Conservation (phyloP, 1,140 invertebrate genomes). For the Drosophila pseudoobscura region DNA sequence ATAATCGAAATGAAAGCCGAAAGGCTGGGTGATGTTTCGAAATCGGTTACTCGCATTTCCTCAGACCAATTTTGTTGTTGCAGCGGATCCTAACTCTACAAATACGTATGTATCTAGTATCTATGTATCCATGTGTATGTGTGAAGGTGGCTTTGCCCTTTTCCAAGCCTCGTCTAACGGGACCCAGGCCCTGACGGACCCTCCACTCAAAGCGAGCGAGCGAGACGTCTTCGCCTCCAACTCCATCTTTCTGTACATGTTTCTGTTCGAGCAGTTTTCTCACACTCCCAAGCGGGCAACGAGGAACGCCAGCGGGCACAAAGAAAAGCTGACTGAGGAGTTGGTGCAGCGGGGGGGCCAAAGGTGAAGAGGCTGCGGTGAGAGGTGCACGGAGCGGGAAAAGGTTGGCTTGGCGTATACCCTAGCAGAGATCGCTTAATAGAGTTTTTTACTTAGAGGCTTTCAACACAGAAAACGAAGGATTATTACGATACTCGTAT, state of each 20-base stretch:
- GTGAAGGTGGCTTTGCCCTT: slow-evolving; percentile 17
- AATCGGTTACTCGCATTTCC: slow-evolving; percentile 43
- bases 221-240: slow-evolving; percentile 4
- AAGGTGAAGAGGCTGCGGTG: slow-evolving; percentile 1
- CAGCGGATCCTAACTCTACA: slow-evolving; percentile 26
- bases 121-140: slow-evolving; percentile 1
- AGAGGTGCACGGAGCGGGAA: slow-evolving; percentile 5
- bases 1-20: slow-evolving; percentile 50
- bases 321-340: slow-evolving; percentile 50
- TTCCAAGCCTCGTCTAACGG: slow-evolving; percentile 38
- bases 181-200: slow-evolving; percentile 33
- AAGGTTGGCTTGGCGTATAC: slow-evolving; percentile 17
- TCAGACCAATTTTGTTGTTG: not conserved
- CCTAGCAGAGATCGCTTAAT: not conserved
- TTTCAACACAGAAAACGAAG: too few relatives aligned
- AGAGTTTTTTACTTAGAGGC: slow-evolving; percentile 6
- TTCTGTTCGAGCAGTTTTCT: slow-evolving; percentile 58
- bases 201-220: slow-evolving; percentile 25
- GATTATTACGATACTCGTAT: too few relatives aligned
- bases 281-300: slow-evolving; percentile 49
- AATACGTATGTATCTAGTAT: slow-evolving; percentile 20
- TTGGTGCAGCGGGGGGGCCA: not conserved
- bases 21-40: slow-evolving; percentile 28
- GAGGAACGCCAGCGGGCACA: slow-evolving; percentile 41
- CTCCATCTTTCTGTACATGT: slow-evolving; percentile 7